Evolutionary conservation across 2,888 invertebrate genomes (phyloP).

Genomic region (Galeruca laticollis): DNA sequence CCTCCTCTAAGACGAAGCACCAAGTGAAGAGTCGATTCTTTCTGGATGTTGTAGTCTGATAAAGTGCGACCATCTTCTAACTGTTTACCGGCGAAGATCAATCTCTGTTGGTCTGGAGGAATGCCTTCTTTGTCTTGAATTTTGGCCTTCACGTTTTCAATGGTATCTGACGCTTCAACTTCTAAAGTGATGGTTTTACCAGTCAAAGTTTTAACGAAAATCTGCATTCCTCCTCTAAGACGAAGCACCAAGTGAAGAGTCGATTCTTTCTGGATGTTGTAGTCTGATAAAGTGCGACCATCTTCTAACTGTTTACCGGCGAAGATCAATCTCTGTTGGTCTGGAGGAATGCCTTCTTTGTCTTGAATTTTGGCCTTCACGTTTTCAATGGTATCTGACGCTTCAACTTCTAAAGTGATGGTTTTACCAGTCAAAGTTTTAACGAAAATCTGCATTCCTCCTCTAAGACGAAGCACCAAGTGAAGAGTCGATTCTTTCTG

Average conservation of each 20-base stretch:
- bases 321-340: slow-evolving; percentile 41
- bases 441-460: slow-evolving; percentile 70
- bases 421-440: slow-evolving; percentile 95
- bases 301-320: slow-evolving; percentile 11
- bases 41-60: slow-evolving; percentile 94
- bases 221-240: slow-evolving; percentile 70
- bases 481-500: slow-evolving; percentile 82
- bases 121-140: slow-evolving; percentile 79
- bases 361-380: slow-evolving; percentile 64
- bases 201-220: slow-evolving; percentile 71
- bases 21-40: slow-evolving; percentile 77
- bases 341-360: slow-evolving; percentile 32
- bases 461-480: slow-evolving; percentile 64
- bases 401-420: slow-evolving; percentile 87
- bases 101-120: slow-evolving; percentile 73
- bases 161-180: slow-evolving; percentile 85
- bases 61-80: slow-evolving; percentile 88
- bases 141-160: slow-evolving; percentile 94
- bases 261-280: slow-evolving; percentile 77
- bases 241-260: slow-evolving; percentile 91
- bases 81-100: slow-evolving; percentile 95
- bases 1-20: slow-evolving; percentile 58
- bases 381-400: slow-evolving; percentile 76
- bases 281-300: slow-evolving; percentile 7
- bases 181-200: slow-evolving; percentile 70